These are phyloP conservation scores for Xestia ashworthii DNA, from an alignment of 2,888 invertebrate species.

Conservation along the genomic window DNA sequence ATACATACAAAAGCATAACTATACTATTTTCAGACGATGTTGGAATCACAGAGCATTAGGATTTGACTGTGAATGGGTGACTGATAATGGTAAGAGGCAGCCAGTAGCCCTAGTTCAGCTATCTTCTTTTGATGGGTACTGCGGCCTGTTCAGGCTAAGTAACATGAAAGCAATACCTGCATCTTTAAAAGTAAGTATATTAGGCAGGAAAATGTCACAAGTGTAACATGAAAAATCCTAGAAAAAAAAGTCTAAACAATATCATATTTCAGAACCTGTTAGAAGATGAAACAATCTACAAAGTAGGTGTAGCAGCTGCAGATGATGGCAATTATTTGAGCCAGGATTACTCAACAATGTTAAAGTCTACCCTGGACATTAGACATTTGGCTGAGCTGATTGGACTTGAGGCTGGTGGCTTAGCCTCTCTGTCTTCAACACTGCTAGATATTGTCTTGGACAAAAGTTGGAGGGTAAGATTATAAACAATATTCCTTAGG, in stretches of 20 bases:
- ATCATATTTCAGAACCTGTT: constrained; percentile 87
- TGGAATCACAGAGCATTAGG: constrained; percentile 91
- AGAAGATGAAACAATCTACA: constrained; percentile 92
- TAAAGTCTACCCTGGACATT: constrained; percentile 92
- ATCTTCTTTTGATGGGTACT: constrained; percentile 92
- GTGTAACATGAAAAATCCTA: no score
- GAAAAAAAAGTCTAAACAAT: neutral
- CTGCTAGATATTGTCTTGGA: constrained; percentile 92
- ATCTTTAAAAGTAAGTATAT: constrained; percentile 89
- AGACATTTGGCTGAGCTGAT: constrained; percentile 91
- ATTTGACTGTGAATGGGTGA: constrained; percentile 96
- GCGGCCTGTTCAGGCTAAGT: constrained; percentile 93
- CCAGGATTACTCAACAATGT: constrained; percentile 91
- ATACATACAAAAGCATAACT: neutral
- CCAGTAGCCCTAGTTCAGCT: constrained; percentile 94
- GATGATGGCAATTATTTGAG: constrained; percentile 93
- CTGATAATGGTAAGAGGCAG: constrained; percentile 88
- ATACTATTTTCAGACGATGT: constrained; percentile 72
- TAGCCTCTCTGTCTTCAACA: constrained; percentile 91
- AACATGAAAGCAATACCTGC: constrained; percentile 91
- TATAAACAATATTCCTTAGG: neutral
- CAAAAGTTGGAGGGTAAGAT: constrained; percentile 91
- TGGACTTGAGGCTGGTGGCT: constrained; percentile 88
- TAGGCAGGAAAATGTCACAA: neutral
- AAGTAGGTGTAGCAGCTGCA: constrained; percentile 94